Base-by-base conservation (phyloP, 2,797 vertebrate species). In the Avahi laniger region DNA sequence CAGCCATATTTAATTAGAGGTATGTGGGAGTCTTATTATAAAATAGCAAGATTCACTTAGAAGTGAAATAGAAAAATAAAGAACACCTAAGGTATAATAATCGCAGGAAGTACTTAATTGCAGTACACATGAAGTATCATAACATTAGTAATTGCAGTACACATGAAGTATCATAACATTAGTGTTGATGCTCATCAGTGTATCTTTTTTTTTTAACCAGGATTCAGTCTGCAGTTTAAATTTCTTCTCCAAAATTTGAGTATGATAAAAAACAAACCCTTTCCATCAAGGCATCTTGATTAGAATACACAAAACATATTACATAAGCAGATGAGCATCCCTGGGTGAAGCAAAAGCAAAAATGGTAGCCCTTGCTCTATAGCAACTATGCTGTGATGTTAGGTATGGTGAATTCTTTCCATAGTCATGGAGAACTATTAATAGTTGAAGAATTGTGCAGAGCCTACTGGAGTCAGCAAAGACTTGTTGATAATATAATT, bases 301-400 rank as follows among this genome's bases (percentile, higher is more conserved):
- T 73, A 96, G n/a, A 90, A n/a, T 17, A 86, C 26, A 90, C 3
- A 93, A 94, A 94, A 73, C 69, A 89, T 50, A 75, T 78, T 94
- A 48, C 33, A 73, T 54, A 63, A 89, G 28, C 38, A 57, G 4
- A 69, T 38, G 5, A 63, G 2, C 43, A 82, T 57, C 15, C 38
- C 52, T 54, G 52, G 52, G 20, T 54, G 52, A 54, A 54, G 52
- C 52, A 54, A 22, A 54, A 54, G 52, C 52, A 54, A 54, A 54
- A 54, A 54, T 54, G 52, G 52, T 54, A 54, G 52, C 52, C 52
- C 52, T 54, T 22, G 52, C 52, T 54, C 52, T 54, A 78, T 80
- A 72, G 65, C 10, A 80, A 69, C 61, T 92, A 35, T 50, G n/a
- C 17, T 84, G 10, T 91, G 28, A 73, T 78, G 59, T 92, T 79